Conservation (phyloP, 1,140 invertebrate species). For the Hypsibius dujardini region DNA sequence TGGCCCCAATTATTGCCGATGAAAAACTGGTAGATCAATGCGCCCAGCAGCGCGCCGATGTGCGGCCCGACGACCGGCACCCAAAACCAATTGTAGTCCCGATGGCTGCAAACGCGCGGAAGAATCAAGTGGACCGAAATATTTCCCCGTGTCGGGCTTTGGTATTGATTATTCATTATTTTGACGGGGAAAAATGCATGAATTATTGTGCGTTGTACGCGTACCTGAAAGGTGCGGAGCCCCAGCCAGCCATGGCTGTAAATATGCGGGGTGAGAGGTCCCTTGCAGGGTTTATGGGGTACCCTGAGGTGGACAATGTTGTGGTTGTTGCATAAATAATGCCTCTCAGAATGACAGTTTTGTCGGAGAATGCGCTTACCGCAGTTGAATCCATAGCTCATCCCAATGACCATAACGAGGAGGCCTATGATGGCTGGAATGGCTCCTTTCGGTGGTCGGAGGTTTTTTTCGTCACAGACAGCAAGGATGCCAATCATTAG, state of each 20-base stretch:
- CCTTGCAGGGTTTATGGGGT: slow-evolving; percentile 45
- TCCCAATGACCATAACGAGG: slow-evolving; percentile 39
- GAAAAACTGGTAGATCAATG: slow-evolving; percentile 19
- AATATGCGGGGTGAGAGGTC: slow-evolving; percentile 44
- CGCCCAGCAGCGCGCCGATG: slow-evolving; percentile 39
- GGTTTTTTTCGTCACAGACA: slow-evolving; percentile 39
- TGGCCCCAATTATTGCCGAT: not conserved
- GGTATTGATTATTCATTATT: too few relatives aligned
- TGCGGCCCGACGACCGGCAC: slow-evolving; percentile 40
- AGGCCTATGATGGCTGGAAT: slow-evolving; percentile 40
- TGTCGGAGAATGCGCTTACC: slow-evolving; percentile 23
- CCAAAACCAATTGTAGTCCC: slow-evolving; percentile 39
- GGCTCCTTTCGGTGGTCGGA: slow-evolving; percentile 33
- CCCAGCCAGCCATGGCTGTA: slow-evolving; percentile 40
- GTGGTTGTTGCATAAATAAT: too few relatives aligned
- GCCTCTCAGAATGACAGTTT: too few relatives aligned
- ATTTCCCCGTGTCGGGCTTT: too few relatives aligned
- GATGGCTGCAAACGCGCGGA: slow-evolving; percentile 26
- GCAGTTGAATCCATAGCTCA: slow-evolving; percentile 41
- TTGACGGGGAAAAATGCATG: too few relatives aligned
- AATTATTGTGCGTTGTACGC: not conserved
- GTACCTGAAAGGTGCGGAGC: slow-evolving; percentile 36
- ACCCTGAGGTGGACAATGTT: slow-evolving; percentile 28
- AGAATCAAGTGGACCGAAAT: too few relatives aligned
- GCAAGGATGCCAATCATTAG: slow-evolving; percentile 38